phyloP scores from a whole-genome alignment of 1,140 invertebrate species.

The Sinella curviseta region DNA sequence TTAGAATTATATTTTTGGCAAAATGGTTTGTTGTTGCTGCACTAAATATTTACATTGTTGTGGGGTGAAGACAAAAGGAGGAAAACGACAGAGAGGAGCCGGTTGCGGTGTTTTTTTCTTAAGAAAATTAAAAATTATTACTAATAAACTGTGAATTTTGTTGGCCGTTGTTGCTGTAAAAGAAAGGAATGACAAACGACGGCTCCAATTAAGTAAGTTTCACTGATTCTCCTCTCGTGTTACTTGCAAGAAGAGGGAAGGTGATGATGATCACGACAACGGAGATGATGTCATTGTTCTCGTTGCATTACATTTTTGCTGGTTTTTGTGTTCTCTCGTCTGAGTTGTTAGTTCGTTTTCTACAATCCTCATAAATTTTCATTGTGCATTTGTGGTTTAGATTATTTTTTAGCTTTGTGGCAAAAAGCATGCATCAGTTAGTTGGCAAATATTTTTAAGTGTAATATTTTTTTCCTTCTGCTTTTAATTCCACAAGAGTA shows the following conservation, averaged over 20 bases:
- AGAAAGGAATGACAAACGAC: not conserved
- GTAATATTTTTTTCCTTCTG: too few species aligned
- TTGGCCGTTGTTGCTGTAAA: too few species aligned
- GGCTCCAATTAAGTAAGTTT: not conserved
- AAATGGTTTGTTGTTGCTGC: too few species aligned
- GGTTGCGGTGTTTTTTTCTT: too few species aligned
- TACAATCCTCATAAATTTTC: not conserved
- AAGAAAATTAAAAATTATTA: not conserved
- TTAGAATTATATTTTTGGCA: too few species aligned
- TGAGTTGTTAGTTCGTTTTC: not conserved
- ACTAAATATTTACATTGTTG: too few species aligned
- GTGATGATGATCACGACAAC: constrained; percentile 1
- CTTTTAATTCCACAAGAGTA: too few species aligned
- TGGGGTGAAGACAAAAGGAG: too few species aligned
- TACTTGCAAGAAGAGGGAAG: not conserved
- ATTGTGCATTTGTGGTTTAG: not conserved
- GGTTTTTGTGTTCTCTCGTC: too few species aligned
- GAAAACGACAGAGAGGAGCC: too few species aligned
- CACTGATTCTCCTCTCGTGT: not conserved
- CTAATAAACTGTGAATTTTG: too few species aligned
- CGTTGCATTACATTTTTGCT: not conserved
- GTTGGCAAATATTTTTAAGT: too few species aligned
- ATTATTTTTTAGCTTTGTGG: not conserved
- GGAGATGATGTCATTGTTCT: not conserved
- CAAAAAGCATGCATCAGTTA: not conserved